phyloP scores from a whole-genome alignment of 2,113 vertebrate genomes.

The Colaptes auratus region DNA sequence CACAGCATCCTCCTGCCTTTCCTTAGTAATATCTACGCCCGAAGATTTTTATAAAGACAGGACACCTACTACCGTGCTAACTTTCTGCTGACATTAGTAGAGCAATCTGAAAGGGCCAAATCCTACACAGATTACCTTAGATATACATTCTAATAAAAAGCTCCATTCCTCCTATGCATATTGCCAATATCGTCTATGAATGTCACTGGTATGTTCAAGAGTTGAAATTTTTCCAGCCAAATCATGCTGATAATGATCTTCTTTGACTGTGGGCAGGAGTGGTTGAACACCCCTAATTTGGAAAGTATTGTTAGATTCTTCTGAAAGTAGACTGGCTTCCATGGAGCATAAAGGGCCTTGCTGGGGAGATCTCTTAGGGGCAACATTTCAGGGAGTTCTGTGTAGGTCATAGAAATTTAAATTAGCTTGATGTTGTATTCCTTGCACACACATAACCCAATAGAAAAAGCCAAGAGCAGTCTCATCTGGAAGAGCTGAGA shows the following conservation, averaged over 20 bases:
- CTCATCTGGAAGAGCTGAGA: neutral
- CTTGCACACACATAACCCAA: neutral
- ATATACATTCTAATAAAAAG: neutral
- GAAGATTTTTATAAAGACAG: neutral
- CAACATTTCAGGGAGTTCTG: neutral
- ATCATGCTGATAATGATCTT: neutral
- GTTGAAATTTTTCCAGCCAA: constrained; percentile 5
- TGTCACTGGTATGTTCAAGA: neutral
- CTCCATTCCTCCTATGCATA: neutral
- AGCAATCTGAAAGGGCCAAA: neutral
- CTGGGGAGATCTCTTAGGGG: neutral
- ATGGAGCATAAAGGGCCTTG: neutral
- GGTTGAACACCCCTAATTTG: neutral
- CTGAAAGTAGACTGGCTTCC: neutral
- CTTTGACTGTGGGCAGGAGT: neutral
- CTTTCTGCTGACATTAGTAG: neutral
- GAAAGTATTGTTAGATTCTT: neutral
- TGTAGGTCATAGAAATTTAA: neutral
- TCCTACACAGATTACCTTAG: neutral
- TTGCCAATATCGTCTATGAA: neutral
- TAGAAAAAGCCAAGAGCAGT: neutral
- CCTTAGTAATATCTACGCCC: neutral
- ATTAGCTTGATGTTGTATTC: neutral
- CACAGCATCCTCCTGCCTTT: neutral
- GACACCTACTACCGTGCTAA: neutral